phyloP scores from a whole-genome alignment of 2,113 vertebrate species.

The Bufo gargarizans region DNA sequence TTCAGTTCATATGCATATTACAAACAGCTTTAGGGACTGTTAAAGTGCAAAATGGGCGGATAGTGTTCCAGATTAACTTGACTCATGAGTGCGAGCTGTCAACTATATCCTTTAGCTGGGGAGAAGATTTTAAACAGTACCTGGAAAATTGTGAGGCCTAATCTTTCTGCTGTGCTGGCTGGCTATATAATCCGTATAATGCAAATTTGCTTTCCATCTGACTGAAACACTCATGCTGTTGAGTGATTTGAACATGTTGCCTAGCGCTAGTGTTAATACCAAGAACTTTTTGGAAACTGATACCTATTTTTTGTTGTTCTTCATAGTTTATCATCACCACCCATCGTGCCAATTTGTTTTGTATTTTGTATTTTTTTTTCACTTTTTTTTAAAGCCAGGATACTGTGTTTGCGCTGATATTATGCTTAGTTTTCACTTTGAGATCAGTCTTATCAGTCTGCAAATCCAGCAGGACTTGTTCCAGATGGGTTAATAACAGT shows the following conservation, averaged over 20 bases:
- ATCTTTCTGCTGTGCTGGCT: constrained; percentile 69
- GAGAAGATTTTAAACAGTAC: constrained; percentile 72
- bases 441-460: constrained; percentile 63
- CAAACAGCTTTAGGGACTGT: constrained; percentile 69
- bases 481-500: constrained; percentile 50
- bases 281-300: constrained; percentile 67
- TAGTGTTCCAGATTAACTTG: constrained; percentile 74
- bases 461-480: constrained; percentile 47
- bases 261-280: constrained; percentile 66
- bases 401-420: constrained; percentile 56
- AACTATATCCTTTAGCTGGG: constrained; percentile 68
- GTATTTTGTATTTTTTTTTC: constrained; percentile 21
- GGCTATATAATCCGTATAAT: constrained; percentile 68
- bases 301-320: constrained; percentile 61
- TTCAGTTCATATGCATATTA: constrained; percentile 74
- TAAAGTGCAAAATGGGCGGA: constrained; percentile 67
- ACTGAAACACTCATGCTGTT: constrained; percentile 68
- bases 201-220: constrained; percentile 69
- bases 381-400: constrained; percentile 62
- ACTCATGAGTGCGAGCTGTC: constrained; percentile 69
- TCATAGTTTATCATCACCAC: constrained; percentile 67
- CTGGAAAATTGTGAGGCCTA: constrained; percentile 67
- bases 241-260: constrained; percentile 70
- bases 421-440: constrained; percentile 60
- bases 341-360: constrained; percentile 67